Evolutionary conservation across 2,888 invertebrate species (phyloP).

Genomic region (Lucinisca nassula): DNA sequence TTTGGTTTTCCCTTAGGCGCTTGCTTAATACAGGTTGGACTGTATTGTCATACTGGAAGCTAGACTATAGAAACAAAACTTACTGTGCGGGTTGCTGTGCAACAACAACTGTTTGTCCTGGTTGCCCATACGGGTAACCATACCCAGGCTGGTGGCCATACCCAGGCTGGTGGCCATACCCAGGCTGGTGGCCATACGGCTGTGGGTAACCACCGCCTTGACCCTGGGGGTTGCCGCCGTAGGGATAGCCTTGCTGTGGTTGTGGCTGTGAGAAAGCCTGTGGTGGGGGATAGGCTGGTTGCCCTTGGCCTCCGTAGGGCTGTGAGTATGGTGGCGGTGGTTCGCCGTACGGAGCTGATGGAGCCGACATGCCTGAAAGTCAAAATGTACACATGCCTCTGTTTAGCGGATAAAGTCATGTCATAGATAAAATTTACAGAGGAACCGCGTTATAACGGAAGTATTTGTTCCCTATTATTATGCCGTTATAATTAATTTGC

Average conservation of each 20-base stretch:
- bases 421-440: too few species aligned
- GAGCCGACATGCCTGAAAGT: slow-evolving; percentile 50
- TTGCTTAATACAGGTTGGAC: too few species aligned
- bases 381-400: too few species aligned
- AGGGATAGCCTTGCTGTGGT: slow-evolving; percentile 10
- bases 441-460: too few species aligned
- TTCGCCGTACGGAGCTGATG: slow-evolving; percentile 51
- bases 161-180: slow-evolving; percentile 17
- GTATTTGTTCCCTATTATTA: too few species aligned
- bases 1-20: too few species aligned
- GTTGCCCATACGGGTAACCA: not conserved
- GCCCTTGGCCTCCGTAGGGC: slow-evolving; percentile 13
- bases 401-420: too few species aligned
- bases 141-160: not conserved
- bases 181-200: slow-evolving; percentile 26
- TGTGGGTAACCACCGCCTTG: slow-evolving; percentile 19
- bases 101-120: slow-evolving; percentile 37
- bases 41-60: too few species aligned
- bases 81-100: slow-evolving; percentile 44
- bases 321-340: slow-evolving; percentile 53
- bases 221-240: slow-evolving; percentile 7
- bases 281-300: slow-evolving; percentile 35
- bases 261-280: slow-evolving; percentile 1
- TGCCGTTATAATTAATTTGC: too few species aligned
- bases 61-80: too few species aligned